Conservation (phyloP, 64 coral and sea anemone genomes). For the Exaiptasia diaphana region DNA sequence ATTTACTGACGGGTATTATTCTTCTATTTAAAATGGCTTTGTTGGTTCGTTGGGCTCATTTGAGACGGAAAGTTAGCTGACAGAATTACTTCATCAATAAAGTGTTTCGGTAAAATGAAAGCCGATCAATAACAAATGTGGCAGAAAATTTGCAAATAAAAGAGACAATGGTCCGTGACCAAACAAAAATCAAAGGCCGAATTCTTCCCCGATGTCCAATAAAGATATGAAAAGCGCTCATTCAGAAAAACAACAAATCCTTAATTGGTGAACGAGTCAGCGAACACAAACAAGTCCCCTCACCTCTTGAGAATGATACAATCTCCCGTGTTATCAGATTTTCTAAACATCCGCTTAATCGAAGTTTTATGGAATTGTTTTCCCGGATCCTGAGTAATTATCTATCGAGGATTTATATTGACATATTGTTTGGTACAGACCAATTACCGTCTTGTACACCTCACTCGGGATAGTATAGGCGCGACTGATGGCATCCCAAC, state of each 20-base stretch:
- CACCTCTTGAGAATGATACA: neutral
- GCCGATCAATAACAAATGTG: neutral
- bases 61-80: neutral
- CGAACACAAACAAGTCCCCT: no score
- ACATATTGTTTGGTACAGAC: constrained; percentile 47
- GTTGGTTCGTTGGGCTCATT: neutral
- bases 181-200: neutral
- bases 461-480: constrained; percentile 18
- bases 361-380: constrained; percentile 21
- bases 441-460: constrained; percentile 31
- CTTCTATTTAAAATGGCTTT: neutral
- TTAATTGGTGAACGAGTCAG: no score
- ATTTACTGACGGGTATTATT: neutral
- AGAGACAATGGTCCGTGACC: neutral
- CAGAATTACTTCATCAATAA: neutral
- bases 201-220: constrained; percentile 4
- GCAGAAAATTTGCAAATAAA: constrained; percentile 10
- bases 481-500: neutral
- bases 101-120: neutral
- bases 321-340: constrained; percentile 48
- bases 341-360: constrained; percentile 66
- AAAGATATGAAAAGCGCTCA: constrained; percentile 6
- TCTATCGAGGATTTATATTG: constrained; percentile 54
- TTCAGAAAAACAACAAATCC: neutral
- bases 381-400: constrained; percentile 20